Evolutionary conservation across 1,140 invertebrate species (phyloP), one percentile per base, ranked within the genome.

Genomic region (Tachypleus tridentatus): DNA sequence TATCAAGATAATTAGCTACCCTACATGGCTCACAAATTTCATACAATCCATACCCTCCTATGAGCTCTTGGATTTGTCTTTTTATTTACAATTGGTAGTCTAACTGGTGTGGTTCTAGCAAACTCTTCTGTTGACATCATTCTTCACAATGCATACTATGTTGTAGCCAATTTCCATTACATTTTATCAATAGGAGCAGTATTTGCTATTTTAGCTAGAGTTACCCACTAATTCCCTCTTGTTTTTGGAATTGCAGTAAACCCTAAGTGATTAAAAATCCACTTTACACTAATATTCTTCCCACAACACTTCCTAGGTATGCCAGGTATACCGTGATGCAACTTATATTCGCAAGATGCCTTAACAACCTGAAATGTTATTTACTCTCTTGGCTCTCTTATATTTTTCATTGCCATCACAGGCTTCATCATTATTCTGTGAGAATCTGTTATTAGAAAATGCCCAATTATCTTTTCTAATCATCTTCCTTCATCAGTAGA

Each of bases 61-160:
- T 87, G 84, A 80, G 74, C 78, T 53, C 70, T 87, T 75, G 85
- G 85, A 72, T 88, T 88, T 80, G 78, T 87, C 70, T 86, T 87
- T 71, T 74, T 87, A 83, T 79, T 79, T 70, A 77, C 73, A 29
- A 47, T 78, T 7, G 79, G 78, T 4, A 78, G 78, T 29, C 61
- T 81, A 10, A 78, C 78, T 7, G 78, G 79, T 1, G 64, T 81
- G 71, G 78, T 86, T 65, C 76, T 88, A 78, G 81, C 86, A 67
- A 86, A 86, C 74, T 85, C 84, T 62, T 82, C 82, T 61, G 76
- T 87, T 74, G 85, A 88, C 82, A 81, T 86, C 77, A 74, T 82
- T 70, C 65, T 87, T 51, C 85, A 88, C 79, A 84, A 87, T 74
- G 86, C 84, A 47, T 87, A 86, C 76, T 88, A 86, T 81, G 85